Percentiles rank a stretch among this genome's conserved stretches.
phyloP scores from a whole-genome alignment of 2,888 invertebrate genomes.

The Apamea crenata region DNA sequence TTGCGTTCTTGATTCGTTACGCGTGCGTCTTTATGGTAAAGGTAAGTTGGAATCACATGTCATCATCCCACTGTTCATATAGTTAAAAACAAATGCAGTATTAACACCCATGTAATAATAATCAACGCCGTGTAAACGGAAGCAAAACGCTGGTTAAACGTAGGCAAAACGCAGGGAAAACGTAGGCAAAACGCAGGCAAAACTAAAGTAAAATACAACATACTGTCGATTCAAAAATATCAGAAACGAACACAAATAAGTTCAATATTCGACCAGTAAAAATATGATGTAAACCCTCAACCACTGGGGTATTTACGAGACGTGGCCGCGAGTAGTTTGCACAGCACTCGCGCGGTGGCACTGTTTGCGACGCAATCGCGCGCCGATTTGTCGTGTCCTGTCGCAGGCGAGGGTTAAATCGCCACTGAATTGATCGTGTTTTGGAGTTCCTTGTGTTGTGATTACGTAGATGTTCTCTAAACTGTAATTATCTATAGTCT shows the following conservation, averaged over 20 bases:
- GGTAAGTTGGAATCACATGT: background rate
- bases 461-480: background rate
- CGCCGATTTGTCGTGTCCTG: constrained; percentile 57
- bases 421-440: constrained; percentile 55
- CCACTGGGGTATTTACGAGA: constrained; percentile 52
- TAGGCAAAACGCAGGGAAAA: background rate
- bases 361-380: constrained; percentile 67
- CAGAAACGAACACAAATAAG: constrained; percentile 20
- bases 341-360: constrained; percentile 60
- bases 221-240: background rate
- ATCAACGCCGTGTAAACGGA: too few relatives aligned
- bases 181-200: background rate
- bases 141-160: too few relatives aligned
- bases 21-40: background rate
- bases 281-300: constrained; percentile 51
- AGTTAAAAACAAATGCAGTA: background rate
- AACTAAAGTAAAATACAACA: background rate
- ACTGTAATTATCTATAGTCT: too few relatives aligned
- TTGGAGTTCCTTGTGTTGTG: background rate
- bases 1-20: too few relatives aligned
- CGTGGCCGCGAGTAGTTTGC: constrained; percentile 59
- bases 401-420: constrained; percentile 56
- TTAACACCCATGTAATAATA: background rate
- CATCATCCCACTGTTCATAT: background rate
- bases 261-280: constrained; percentile 23